Base-by-base conservation (phyloP, 1,140 invertebrate species). In the Berghia stephanieae region DNA sequence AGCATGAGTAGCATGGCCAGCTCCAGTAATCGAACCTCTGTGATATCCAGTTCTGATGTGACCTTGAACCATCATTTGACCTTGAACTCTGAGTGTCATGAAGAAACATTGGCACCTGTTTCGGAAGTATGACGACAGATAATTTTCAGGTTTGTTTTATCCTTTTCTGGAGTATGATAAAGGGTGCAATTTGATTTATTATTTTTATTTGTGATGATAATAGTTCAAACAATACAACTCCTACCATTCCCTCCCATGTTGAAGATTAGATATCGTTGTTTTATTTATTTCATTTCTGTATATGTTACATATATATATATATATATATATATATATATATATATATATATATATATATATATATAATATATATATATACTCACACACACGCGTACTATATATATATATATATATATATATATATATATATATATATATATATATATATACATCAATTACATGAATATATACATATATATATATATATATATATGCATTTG, bases 81-180 rank as follows among this genome's bases (percentile, higher is more conserved):
- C 3, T 21, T 42, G 5, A 34, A 8, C 4, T 10, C 42, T 1
- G 74, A 67, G 2, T 3, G 31, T 13, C 21, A 10, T 8, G 74
- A 68, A 5, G 74, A 76, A 16, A 31, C 8, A 13, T 31, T 76
- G 24, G 52, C 60, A 3, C 60, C 74, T 1, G 74, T 76, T n/a
- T 34, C 60, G 43, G 74, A 76, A 49, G 63, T 76, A 0, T 76
- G 74, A n/a, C n/a, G n/a, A n/a, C n/a, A n/a, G n/a, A n/a, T n/a
- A n/a, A n/a, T n/a, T n/a, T n/a, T n/a, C n/a, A n/a, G n/a, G n/a
- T n/a, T n/a, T n/a, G n/a, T n/a, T n/a, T n/a, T n/a, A n/a, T n/a
- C n/a, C n/a, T n/a, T n/a, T n/a, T n/a, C n/a, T n/a, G n/a, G n/a
- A n/a, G n/a, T n/a, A n/a, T n/a, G n/a, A n/a, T n/a, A n/a, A n/a